Base-by-base conservation (phyloP, 2,888 invertebrate species). In the Copidosoma aretas region DNA sequence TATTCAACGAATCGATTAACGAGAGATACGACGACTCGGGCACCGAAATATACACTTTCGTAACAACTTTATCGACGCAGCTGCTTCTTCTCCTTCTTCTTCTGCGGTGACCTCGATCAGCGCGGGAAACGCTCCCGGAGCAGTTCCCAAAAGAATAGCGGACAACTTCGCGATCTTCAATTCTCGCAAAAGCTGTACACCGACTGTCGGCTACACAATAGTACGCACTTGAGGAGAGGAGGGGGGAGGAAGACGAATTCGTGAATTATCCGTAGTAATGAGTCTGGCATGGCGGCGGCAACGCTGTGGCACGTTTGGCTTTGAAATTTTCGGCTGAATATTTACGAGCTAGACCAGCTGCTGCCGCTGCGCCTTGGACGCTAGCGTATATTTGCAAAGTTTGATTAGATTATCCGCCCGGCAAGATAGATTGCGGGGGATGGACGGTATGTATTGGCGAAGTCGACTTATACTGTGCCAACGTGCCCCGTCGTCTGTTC, bases 301-400 rank as follows among this genome's bases (percentile, higher is more conserved):
- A 32, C 3, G 17, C 14, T 21, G 51, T 17, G 43, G 43, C 43
- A 46, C 60, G 60, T 63, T 63, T 67, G 63, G 66, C 64, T 67
- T 70, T 64, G 70, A 64, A 61, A 54, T 64, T 68, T 69, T 59
- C 22, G 54, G 63, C 59, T 60, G 22, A 53, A 51, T 24, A 54
- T 52, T 25, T 46, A 64, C 17, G 32, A 58, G 49, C 60, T 49
- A 46, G 43, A 46, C 43, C 43, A 46, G 43, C 14, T 46, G 43
- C 17, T 41, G 43, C 43, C 12, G 17, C 12, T 32, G 8, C 43
- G 3, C 15, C 43, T 46, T 17, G 3, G 80, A 82, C 80, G 82
- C 81, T 80, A 32, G 82, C 80, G 83, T 82, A 83, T 82, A 82
- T 82, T 82, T 79, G 77, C 73, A 79, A 80, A 82, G 82, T 81